These are phyloP conservation scores for Lota lota DNA, from an alignment of 2,113 vertebrate species.

Conservation along the genomic window DNA sequence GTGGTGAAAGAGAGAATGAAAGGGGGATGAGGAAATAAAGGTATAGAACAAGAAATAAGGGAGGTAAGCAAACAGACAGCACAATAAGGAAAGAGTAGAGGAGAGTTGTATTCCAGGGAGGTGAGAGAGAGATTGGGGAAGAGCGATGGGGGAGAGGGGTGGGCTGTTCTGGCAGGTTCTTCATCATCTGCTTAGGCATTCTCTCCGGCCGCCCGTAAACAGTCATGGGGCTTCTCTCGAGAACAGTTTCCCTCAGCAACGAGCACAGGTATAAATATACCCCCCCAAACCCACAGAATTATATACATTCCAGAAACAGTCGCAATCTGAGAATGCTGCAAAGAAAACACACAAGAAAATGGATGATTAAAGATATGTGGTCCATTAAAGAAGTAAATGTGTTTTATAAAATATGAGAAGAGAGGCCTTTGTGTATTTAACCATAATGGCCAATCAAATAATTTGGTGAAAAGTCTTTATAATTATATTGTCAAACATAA, in stretches of 20 bases:
- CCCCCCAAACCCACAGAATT: constrained; percentile 78
- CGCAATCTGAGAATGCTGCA: constrained; percentile 45
- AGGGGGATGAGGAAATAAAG: constrained; percentile 35
- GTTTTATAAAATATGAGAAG: too few species aligned
- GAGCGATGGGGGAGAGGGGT: constrained; percentile 29
- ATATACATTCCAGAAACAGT: constrained; percentile 68
- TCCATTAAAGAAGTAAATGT: too few species aligned
- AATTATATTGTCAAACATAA: neutral
- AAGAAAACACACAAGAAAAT: neutral
- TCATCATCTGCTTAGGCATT: constrained; percentile 75
- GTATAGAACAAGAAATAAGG: constrained; percentile 44
- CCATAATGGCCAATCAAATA: too few species aligned
- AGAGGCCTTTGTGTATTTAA: too few species aligned
- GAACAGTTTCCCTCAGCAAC: constrained; percentile 55
- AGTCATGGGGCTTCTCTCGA: constrained; percentile 73
- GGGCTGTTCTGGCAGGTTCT: constrained; percentile 65
- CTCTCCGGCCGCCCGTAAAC: constrained; percentile 71
- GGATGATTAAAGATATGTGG: too few species aligned
- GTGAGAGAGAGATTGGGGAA: constrained; percentile 21
- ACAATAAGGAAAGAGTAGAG: constrained; percentile 32
- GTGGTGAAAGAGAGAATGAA: constrained; percentile 18
- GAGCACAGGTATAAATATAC: constrained; percentile 84
- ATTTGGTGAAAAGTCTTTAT: neutral
- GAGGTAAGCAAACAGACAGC: constrained; percentile 45
- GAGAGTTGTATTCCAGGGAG: constrained; percentile 25